These are phyloP conservation scores for Genyomyrus donnyi DNA, from an alignment of 2,113 vertebrate genomes.

Conservation along the genomic window DNA sequence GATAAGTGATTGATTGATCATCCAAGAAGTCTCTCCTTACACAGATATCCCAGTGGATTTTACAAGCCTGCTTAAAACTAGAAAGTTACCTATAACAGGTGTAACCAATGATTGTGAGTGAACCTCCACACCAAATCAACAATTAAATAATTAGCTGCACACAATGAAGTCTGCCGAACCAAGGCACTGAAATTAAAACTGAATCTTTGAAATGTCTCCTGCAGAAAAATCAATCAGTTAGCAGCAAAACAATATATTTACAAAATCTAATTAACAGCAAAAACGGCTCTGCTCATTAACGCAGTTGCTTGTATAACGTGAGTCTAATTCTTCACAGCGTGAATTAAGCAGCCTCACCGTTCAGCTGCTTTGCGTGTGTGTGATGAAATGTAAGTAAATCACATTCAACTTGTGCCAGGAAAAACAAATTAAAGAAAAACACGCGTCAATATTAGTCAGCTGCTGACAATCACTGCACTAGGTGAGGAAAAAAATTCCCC, in stretches of 20 bases:
- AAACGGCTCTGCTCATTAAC: neutral
- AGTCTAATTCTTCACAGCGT: neutral
- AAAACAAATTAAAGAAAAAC: neutral
- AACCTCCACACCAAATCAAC: neutral
- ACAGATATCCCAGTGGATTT: neutral
- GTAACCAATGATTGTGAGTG: neutral
- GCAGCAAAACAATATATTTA: neutral
- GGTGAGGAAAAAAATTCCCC: neutral
- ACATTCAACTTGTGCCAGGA: neutral
- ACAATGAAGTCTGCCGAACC: neutral
- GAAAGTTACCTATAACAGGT: neutral
- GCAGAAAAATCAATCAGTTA: neutral
- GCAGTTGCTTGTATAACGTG: neutral
- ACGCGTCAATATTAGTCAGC: neutral
- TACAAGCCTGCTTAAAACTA: neutral
- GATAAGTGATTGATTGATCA: neutral
- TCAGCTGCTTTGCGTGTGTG: neutral
- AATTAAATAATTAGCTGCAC: neutral
- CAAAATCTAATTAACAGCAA: neutral
- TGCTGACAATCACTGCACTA: neutral
- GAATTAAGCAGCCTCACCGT: neutral
- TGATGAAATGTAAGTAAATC: neutral
- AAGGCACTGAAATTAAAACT: neutral
- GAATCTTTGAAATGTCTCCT: neutral
- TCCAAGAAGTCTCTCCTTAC: neutral